These are phyloP conservation scores for Phyllotreta striolata DNA, from an alignment of 2,888 invertebrate genomes.

Conservation along the genomic window DNA sequence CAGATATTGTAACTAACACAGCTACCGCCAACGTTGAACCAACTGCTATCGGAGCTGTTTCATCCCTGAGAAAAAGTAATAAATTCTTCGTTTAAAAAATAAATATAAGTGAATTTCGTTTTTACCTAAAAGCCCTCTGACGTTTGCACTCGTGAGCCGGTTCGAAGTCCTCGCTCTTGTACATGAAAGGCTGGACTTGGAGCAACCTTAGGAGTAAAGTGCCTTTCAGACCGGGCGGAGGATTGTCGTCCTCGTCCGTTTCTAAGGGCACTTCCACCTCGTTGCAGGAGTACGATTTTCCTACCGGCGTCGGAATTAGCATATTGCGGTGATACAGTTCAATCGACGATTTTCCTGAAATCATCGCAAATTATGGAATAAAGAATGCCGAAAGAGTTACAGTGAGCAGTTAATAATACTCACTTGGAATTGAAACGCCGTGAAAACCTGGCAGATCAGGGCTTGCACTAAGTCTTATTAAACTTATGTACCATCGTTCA, in stretches of 20 bases:
- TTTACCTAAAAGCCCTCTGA: conserved; percentile 53
- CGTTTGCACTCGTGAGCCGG: conserved; percentile 73
- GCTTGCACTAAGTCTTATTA: conserved; percentile 79
- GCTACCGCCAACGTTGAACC: conserved; percentile 85
- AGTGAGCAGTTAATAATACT: conserved; percentile 46
- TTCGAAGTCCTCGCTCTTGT: conserved; percentile 78
- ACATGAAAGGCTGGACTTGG: conserved; percentile 85
- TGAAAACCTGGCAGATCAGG: conserved; percentile 56
- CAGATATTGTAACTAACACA: conserved; percentile 81
- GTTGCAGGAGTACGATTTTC: conserved; percentile 82
- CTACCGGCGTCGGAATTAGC: conserved; percentile 86
- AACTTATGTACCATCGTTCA: conserved; percentile 87
- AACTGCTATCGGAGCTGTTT: conserved; percentile 84
- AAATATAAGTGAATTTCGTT: neutral
- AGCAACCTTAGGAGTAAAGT: conserved; percentile 54
- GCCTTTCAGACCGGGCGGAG: conserved; percentile 56
- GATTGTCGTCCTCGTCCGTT: conserved; percentile 58
- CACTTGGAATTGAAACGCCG: conserved; percentile 55
- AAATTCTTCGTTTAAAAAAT: conserved; percentile 3
- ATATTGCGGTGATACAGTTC: conserved; percentile 64
- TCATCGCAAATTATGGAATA: conserved; percentile 62
- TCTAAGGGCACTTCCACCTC: conserved; percentile 72
- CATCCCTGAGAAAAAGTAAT: conserved; percentile 67
- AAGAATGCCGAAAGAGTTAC: conserved; percentile 52
- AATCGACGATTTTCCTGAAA: conserved; percentile 52